Evolutionary conservation across 2,113 vertebrate genomes (phyloP).

Genomic region (Hypomesus transpacificus): DNA sequence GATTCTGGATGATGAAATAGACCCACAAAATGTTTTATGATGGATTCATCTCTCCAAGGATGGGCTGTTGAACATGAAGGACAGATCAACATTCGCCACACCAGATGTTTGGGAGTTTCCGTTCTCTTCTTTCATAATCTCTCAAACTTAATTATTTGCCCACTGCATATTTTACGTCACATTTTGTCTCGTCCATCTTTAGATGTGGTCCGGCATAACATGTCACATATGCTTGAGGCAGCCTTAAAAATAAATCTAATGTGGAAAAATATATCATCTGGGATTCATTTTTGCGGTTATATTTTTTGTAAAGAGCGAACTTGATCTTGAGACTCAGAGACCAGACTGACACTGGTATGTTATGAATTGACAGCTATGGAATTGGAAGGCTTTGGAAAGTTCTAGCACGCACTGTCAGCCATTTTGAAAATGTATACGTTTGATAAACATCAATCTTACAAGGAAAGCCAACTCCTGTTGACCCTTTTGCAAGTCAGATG

Average conservation of each 20-base stretch:
- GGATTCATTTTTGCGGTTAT: slow-evolving; percentile 28
- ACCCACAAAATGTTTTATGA: no score
- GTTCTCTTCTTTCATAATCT: no score
- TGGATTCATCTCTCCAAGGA: no score
- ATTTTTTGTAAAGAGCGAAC: slow-evolving; percentile 6
- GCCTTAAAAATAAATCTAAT: slow-evolving; percentile 3
- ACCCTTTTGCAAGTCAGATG: neutral
- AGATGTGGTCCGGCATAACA: slow-evolving; percentile 1
- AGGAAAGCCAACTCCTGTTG: neutral
- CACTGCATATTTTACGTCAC: neutral
- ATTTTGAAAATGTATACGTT: slow-evolving; percentile 1
- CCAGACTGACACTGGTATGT: no score
- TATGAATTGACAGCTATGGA: neutral
- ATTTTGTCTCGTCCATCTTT: neutral
- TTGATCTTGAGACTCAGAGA: slow-evolving; percentile 21
- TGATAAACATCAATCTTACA: neutral
- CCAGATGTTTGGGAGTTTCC: no score
- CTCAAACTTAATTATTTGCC: neutral
- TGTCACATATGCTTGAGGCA: slow-evolving; percentile 22
- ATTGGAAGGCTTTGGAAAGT: neutral
- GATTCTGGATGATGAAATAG: no score
- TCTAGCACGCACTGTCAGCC: neutral
- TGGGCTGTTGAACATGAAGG: no score
- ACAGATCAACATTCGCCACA: no score
- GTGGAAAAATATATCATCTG: slow-evolving; percentile 41